Percentiles rank a stretch among this genome's conserved stretches.
Evolutionary conservation across 2,113 vertebrate genomes (phyloP).

Genomic region (Melospiza melodia): DNA sequence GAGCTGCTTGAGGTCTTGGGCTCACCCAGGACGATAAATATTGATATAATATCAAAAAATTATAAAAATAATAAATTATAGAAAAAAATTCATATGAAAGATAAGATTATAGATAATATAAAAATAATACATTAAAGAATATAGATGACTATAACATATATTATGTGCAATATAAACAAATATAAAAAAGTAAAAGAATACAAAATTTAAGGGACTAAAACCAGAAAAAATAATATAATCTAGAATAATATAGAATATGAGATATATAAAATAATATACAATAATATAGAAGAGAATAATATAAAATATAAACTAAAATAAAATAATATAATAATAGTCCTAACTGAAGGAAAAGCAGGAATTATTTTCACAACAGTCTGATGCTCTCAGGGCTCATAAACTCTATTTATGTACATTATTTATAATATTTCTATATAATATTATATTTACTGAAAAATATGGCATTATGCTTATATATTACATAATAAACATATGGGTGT

Average conservation of each 20-base stretch:
- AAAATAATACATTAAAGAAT: neutral
- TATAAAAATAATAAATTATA: neutral
- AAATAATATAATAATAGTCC: neutral
- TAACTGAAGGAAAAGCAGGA: neutral
- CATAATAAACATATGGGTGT: neutral
- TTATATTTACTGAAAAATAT: neutral
- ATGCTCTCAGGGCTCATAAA: neutral
- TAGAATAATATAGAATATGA: neutral
- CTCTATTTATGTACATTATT: too few relatives aligned
- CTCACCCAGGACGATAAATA: neutral
- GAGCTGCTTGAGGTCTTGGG: neutral
- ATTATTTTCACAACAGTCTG: neutral
- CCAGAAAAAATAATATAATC: neutral
- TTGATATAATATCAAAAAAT: accelerated
- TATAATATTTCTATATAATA: neutral
- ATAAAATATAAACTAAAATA: neutral
- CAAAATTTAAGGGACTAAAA: neutral
- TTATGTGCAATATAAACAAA: neutral
- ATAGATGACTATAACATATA: neutral
- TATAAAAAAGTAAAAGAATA: neutral
- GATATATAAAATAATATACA: neutral
- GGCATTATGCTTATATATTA: neutral
- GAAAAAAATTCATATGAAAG: neutral
- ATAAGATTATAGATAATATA: neutral
- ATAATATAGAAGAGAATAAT: neutral